Conservation (phyloP, 2,888 invertebrate genomes). For the Pristionchus fissidentatus region DNA sequence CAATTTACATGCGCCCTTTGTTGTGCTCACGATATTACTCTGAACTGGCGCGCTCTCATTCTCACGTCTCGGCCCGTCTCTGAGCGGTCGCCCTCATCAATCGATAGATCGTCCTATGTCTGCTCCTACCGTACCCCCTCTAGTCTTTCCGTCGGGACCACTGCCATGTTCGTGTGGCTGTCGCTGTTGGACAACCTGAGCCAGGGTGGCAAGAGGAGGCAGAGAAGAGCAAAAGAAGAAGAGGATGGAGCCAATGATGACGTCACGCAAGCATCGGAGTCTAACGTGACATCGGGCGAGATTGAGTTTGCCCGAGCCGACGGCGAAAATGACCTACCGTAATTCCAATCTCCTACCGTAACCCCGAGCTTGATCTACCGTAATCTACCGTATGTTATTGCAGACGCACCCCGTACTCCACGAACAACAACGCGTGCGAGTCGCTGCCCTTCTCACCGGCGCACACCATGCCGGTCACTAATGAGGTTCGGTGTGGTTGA, state of each 20-base stretch:
- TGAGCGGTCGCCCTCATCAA: slow-evolving; percentile 31
- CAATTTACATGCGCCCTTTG: background rate
- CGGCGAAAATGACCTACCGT: slow-evolving; percentile 1
- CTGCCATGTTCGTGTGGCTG: slow-evolving; percentile 17
- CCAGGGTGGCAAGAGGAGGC: background rate
- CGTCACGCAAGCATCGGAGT: slow-evolving; percentile 12
- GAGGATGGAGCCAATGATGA: background rate
- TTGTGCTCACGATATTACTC: background rate
- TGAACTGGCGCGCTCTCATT: background rate
- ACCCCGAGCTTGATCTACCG: background rate
- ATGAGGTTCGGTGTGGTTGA: too few species aligned
- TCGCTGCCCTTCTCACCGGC: slow-evolving; percentile 23
- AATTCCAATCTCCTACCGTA: background rate
- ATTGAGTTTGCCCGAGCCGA: background rate
- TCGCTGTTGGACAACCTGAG: background rate
- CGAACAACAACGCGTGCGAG: background rate
- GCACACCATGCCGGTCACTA: background rate
- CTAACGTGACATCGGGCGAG: background rate
- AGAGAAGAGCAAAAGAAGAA: too few species aligned
- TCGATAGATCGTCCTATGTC: slow-evolving; percentile 4
- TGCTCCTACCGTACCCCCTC: slow-evolving; percentile 18
- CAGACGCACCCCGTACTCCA: background rate
- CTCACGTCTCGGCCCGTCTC: background rate
- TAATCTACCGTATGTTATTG: background rate
- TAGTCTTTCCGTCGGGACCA: background rate